Base-by-base conservation (phyloP, 23 tunicate genomes). In the Ciona savignyi region DNA sequence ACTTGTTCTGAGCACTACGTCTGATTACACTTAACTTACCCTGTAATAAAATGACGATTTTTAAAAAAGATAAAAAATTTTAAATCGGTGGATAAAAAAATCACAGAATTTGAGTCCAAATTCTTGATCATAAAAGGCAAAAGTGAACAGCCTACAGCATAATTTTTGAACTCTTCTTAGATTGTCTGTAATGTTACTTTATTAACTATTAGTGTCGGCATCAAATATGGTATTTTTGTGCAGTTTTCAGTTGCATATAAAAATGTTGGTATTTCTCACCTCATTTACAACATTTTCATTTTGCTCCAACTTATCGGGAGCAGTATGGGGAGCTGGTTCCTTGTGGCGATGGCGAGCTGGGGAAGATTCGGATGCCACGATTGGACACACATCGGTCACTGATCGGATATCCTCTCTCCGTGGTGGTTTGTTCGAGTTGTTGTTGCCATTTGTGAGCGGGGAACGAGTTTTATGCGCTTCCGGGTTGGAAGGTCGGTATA, bases 1-100 rank as follows among this genome's bases (percentile, higher is more conserved):
- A n/a, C 33, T 75, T 83, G 67, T 83, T 77, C 69, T 83, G 85
- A 1, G 97, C 97, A 60, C 89, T 83, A 60, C 82, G 78, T 25
- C 97, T 49, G 27, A 90, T 90, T 29, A 78, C 70, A 34, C 62
- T 76, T 42, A 83, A 25, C 30, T 70, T 51, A 24, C 56, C 15
- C 20, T 49, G 61, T 11, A 49, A n/a, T n/a, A n/a, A n/a, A n/a
- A 49, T 20, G 15, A 49, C 15, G 20, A 11, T 49, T 11, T 49
- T 49, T 49, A 49, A 49, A 49, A 15, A 49, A 49, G 15, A 11
- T 11, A 49, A 49, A 49, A 49, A 11, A 49, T 11, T 11, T 11
- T 11, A 49, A 49, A 49, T 49, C 20, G n/a, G n/a, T n/a, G n/a
- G n/a, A n/a, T n/a, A n/a, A n/a, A n/a, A n/a, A n/a, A n/a, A n/a